Evolutionary conservation across 2,888 invertebrate species (phyloP).

Genomic region (Norana najaformis): DNA sequence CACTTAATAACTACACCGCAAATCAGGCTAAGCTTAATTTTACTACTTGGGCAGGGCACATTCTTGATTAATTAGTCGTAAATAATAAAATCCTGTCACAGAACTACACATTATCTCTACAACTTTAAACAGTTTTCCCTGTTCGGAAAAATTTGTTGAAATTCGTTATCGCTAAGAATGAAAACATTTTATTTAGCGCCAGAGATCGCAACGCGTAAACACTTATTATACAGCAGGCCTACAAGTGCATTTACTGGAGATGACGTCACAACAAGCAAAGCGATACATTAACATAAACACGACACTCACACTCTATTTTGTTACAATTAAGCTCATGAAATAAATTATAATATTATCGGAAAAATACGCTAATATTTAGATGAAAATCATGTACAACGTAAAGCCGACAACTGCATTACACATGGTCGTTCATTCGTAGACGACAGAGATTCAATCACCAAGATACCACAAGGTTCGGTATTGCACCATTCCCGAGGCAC

Average conservation of each 20-base stretch:
- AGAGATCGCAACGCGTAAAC: background rate
- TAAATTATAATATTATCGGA: background rate
- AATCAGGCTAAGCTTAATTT: background rate
- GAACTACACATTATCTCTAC: background rate
- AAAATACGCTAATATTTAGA: background rate
- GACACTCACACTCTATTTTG: background rate
- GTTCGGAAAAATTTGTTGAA: background rate
- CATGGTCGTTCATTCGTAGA: background rate
- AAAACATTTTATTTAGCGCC: background rate
- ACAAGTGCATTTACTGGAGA: background rate
- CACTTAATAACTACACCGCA: background rate
- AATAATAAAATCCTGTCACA: background rate
- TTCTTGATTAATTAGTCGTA: background rate
- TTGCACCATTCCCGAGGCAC: slow-evolving; percentile 13
- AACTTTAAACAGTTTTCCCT: background rate
- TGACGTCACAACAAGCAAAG: background rate
- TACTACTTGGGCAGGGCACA: background rate
- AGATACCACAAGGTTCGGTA: background rate
- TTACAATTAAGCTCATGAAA: slow-evolving; percentile 5
- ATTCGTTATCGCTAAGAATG: background rate
- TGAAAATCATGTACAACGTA: background rate
- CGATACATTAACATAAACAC: background rate
- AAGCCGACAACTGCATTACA: background rate
- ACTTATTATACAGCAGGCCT: background rate
- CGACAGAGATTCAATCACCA: background rate